A percentile compares a stretch with the other conserved stretches of the same genome.
Evolutionary conservation across 1,140 invertebrate genomes (phyloP).

Genomic region (Sitophilus oryzae): DNA sequence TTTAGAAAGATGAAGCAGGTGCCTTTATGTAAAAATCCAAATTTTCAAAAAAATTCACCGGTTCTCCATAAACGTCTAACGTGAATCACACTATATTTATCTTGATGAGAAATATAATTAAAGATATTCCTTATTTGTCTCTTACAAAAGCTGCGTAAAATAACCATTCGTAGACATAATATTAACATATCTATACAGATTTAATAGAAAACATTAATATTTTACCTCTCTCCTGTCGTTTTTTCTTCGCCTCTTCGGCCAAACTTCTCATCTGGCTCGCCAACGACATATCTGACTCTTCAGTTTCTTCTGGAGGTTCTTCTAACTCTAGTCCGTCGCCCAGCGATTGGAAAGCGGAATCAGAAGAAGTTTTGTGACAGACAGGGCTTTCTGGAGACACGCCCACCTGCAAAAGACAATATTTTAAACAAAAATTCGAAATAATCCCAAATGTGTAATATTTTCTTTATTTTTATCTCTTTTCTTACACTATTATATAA

Average conservation of each 20-base stretch:
- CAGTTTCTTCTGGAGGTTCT: conserved; percentile 15
- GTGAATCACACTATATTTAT: too few relatives aligned
- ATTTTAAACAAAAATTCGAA: neutral
- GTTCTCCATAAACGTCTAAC: too few relatives aligned
- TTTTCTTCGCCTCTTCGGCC: conserved; percentile 41
- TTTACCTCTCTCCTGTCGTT: conserved; percentile 32
- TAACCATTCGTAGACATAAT: too few relatives aligned
- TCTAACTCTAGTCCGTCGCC: conserved; percentile 40
- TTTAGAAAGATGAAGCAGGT: too few relatives aligned
- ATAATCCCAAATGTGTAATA: neutral
- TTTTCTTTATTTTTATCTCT: too few relatives aligned
- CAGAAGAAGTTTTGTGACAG: conserved; percentile 53
- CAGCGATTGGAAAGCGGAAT: conserved; percentile 43
- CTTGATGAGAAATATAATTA: too few relatives aligned
- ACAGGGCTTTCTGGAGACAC: conserved; percentile 46
- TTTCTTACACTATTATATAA: too few relatives aligned
- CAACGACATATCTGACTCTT: conserved; percentile 39
- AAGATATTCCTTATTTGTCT: too few relatives aligned
- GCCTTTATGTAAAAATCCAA: too few relatives aligned
- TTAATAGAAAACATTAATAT: neutral
- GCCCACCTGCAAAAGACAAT: neutral
- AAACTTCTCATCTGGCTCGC: conserved; percentile 49
- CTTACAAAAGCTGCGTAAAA: too few relatives aligned
- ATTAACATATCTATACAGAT: too few relatives aligned
- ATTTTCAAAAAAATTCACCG: too few relatives aligned